Evolutionary conservation across 2,888 invertebrate species (phyloP).

Genomic region (Oligia latruncula): DNA sequence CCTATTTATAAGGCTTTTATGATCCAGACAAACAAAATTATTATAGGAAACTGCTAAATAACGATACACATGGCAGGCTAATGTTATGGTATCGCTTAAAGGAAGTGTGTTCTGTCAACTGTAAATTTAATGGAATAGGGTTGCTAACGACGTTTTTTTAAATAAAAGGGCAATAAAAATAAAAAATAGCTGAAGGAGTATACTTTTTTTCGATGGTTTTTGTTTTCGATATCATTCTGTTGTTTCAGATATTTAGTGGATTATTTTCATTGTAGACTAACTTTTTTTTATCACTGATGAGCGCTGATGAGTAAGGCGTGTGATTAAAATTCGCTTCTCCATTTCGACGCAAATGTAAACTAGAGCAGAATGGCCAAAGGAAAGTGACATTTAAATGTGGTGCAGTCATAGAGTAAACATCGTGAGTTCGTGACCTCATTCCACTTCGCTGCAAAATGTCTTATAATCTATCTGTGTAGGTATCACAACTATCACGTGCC

Average conservation of each 20-base stretch:
- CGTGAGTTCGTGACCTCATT: conserved; percentile 33
- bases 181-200: not conserved
- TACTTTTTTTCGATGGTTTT: not conserved
- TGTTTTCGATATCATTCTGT: not conserved
- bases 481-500: not conserved
- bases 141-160: not conserved
- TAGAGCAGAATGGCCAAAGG: not conserved
- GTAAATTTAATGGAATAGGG: conserved; percentile 21
- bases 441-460: conserved; percentile 18
- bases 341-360: conserved; percentile 6
- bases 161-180: not conserved
- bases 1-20: not conserved
- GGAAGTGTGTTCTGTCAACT: conserved; percentile 35
- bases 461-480: not conserved
- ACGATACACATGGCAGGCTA: not conserved
- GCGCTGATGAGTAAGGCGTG: too few relatives aligned
- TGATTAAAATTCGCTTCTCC: not conserved
- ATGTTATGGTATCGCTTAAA: conserved; percentile 25
- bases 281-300: not conserved
- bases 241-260: not conserved
- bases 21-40: not conserved
- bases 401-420: conserved; percentile 24
- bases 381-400: conserved; percentile 14
- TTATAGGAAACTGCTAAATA: not conserved
- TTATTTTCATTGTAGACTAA: not conserved